Base-by-base conservation (phyloP, 2,113 vertebrate genomes). In the Myrmophylax atrothorax region DNA sequence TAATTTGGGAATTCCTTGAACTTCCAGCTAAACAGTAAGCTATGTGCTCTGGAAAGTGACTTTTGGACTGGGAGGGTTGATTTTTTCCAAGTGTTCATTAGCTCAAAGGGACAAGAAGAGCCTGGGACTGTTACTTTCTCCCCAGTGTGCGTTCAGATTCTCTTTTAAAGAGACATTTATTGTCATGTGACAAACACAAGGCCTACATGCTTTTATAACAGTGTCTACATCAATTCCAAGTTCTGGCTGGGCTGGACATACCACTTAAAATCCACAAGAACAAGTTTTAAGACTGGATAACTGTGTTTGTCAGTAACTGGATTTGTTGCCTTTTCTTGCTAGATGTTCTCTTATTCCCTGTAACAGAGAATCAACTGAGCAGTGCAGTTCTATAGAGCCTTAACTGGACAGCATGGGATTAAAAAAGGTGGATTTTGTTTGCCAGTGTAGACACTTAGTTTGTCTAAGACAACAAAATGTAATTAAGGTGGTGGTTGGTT, bases 11-110 rank as follows among this genome's bases (percentile, higher is more conserved):
- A 64, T 87, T 91, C 15, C 13, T 66, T 68, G 84, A 90, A 64
- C 66, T 86, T 70, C 56, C 49, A 26, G 92, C 83, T 96, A 79
- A 94, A 90, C 8, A 89, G 73, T 94, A 75, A 93, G n/a, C 86
- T 59, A 2, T 60, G 86, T 89, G 17, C 85, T 72, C 55, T 70
- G 60, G 40, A 66, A 75, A 66, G 38, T 0, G 40, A 89, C 92
- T 95, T 91, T 93, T 92, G 96, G 68, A 72, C 93, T 89, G 62
- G 10, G 31, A 70, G 75, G 37, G 85, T 70, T 64, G 64, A 40
- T 44, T 91, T 93, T 52, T 81, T 70, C 3, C 3, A 63, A 67
- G 52, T 68, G 40, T 55, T 68, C 47, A 4, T 63, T 70, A 60
- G 70, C 69, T 88, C 46, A 75, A 68, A 60, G 5, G 44, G 33